A percentile compares a stretch with the other conserved stretches of the same genome.
phyloP scores from a whole-genome alignment of 2,113 vertebrate genomes.

The Nesogale talazaci region DNA sequence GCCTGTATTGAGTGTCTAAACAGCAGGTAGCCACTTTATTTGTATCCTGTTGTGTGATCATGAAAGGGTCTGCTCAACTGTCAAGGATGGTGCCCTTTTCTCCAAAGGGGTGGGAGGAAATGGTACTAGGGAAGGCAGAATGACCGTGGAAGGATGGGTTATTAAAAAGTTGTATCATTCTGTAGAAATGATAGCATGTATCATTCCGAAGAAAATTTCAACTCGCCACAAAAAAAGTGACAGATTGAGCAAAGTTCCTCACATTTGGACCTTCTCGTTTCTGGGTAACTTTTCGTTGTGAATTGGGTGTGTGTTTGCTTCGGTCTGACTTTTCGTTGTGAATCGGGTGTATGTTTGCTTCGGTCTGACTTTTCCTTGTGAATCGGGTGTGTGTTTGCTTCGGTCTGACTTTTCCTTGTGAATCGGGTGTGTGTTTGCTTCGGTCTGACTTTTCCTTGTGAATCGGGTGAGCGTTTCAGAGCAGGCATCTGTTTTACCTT shows the following conservation, averaged over 20 bases:
- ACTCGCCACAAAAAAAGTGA: slow-evolving; percentile 10
- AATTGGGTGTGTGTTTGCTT: too few relatives aligned
- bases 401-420: too few relatives aligned
- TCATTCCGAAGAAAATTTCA: slow-evolving; percentile 30
- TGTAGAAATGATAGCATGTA: too few relatives aligned
- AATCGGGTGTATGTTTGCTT: too few relatives aligned
- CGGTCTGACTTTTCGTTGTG: too few relatives aligned
- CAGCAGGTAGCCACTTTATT: not conserved
- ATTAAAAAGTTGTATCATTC: not conserved
- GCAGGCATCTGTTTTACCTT: too few relatives aligned
- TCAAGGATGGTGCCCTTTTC: slow-evolving; percentile 8
- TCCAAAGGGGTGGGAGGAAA: not conserved
- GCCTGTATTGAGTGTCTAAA: slow-evolving; percentile 21
- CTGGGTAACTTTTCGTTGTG: too few relatives aligned
- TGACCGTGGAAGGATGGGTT: slow-evolving; percentile 16
- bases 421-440: too few relatives aligned
- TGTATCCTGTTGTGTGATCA: not conserved
- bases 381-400: too few relatives aligned
- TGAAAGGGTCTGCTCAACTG: not conserved
- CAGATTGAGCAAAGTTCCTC: not conserved
- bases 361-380: too few relatives aligned
- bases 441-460: too few relatives aligned
- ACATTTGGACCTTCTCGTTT: not conserved
- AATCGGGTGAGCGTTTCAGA: too few relatives aligned
- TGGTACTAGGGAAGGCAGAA: slow-evolving; percentile 26